These are phyloP conservation scores for rabbit (Oryctolagus cuniculus) DNA, from an alignment of 2,113 vertebrate species.

Conservation along the genomic window DNA sequence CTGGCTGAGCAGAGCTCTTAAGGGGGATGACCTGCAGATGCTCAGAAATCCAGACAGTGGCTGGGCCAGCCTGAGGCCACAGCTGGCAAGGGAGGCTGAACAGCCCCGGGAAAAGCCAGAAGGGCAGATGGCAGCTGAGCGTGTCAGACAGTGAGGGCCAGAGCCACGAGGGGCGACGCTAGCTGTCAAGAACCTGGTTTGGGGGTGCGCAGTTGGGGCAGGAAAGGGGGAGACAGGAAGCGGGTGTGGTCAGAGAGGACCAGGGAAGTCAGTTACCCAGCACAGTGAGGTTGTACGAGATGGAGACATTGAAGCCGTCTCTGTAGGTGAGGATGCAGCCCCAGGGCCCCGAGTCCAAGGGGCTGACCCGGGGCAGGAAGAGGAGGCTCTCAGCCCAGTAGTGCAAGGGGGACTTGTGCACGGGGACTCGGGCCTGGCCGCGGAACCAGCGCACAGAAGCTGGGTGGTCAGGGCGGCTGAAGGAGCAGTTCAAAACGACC, in stretches of 20 bases:
- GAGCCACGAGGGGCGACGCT: neutral
- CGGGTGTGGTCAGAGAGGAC: slow-evolving; percentile 6
- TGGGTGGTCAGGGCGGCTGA: slow-evolving; percentile 82
- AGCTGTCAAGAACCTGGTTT: neutral
- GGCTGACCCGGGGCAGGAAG: slow-evolving; percentile 73
- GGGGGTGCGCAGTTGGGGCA: neutral
- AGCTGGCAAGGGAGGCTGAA: neutral
- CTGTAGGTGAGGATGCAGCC: slow-evolving; percentile 85
- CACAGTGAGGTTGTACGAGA: slow-evolving; percentile 77
- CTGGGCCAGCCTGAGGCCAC: neutral
- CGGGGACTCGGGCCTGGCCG: neutral
- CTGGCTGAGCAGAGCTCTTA: neutral
- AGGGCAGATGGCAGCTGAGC: neutral
- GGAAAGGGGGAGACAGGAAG: slow-evolving; percentile 47
- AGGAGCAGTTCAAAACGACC: slow-evolving; percentile 85
- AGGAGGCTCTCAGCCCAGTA: slow-evolving; percentile 73
- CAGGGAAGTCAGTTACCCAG: slow-evolving; percentile 85
- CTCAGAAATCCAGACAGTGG: neutral
- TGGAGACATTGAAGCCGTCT: slow-evolving; percentile 80
- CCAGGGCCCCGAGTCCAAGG: slow-evolving; percentile 84
- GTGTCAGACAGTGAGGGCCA: neutral
- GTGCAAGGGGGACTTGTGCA: slow-evolving; percentile 34
- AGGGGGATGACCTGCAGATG: neutral
- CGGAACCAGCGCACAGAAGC: slow-evolving; percentile 84
- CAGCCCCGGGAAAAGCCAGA: neutral